Percentiles rank a stretch among this genome's conserved stretches.
These are phyloP conservation scores for Istiophorus platypterus DNA, from an alignment of 2,113 vertebrate species.

Conservation along the genomic window DNA sequence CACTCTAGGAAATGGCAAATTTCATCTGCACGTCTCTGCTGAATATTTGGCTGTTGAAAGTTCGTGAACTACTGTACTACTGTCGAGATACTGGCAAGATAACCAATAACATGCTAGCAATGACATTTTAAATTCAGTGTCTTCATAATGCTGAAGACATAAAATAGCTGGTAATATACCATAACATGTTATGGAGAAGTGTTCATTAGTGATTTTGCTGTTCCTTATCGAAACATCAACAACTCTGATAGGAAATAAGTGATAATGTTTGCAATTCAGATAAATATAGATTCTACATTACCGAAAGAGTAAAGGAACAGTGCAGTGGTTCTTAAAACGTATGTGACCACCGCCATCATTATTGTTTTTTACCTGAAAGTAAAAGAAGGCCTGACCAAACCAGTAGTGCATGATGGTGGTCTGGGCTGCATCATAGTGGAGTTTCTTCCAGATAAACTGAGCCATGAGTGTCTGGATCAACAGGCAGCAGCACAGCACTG, in stretches of 20 bases:
- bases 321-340: too few relatives aligned
- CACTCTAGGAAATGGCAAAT: background rate
- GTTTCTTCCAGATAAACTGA: slow-evolving; percentile 91
- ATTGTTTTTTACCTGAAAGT: slow-evolving; percentile 90
- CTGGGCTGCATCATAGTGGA: slow-evolving; percentile 89
- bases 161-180: too few relatives aligned
- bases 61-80: background rate
- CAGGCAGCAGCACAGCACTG: slow-evolving; percentile 90
- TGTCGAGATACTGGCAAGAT: background rate
- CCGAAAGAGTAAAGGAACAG: too few relatives aligned
- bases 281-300: background rate
- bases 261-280: background rate
- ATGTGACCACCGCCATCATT: background rate
- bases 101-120: background rate
- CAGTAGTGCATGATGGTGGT: slow-evolving; percentile 96
- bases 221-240: too few relatives aligned
- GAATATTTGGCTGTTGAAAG: background rate
- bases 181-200: too few relatives aligned
- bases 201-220: too few relatives aligned
- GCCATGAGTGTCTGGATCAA: slow-evolving; percentile 90
- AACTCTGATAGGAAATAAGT: too few relatives aligned
- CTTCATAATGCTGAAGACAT: too few relatives aligned
- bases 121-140: background rate
- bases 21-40: background rate
- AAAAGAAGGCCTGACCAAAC: slow-evolving; percentile 99